Base-by-base conservation (phyloP, 2,888 invertebrate species). In the Caprella mutica region DNA sequence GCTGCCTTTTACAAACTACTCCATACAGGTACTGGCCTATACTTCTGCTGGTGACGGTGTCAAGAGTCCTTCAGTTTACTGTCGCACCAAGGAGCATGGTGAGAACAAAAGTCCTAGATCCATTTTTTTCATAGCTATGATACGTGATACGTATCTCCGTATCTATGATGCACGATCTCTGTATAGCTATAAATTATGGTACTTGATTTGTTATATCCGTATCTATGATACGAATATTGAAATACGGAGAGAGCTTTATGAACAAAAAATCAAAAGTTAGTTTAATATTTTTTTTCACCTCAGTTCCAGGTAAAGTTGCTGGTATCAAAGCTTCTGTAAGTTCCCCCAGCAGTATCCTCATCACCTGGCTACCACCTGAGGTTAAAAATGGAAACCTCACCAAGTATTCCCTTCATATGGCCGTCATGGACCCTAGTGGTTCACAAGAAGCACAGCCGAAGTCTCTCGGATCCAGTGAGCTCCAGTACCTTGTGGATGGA, bases 71-170 rank as follows among this genome's bases (percentile, higher is more conserved):
- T 85, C 89, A 0, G 81, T 90, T 50, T 88, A 82, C 72, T 89
- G 91, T 69, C 82, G 85, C 67, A 92, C 92, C 26, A 84, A 87
- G 69, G 89, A 91, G 77, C 92, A 92, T 73, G 85, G 88, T 88
- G 76, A 71, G n/a, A n/a, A n/a, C n/a, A n/a, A n/a, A n/a, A n/a
- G n/a, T n/a, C n/a, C n/a, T n/a, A n/a, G n/a, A n/a, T n/a, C n/a
- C n/a, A n/a, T n/a, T n/a, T n/a, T n/a, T n/a, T n/a, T n/a, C n/a
- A n/a, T n/a, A n/a, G n/a, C n/a, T n/a, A n/a, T n/a, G n/a, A n/a
- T n/a, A n/a, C n/a, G n/a, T n/a, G n/a, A n/a, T n/a, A n/a, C n/a
- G n/a, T n/a, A n/a, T n/a, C n/a, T n/a, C n/a, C n/a, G n/a, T n/a
- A n/a, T n/a, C n/a, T n/a, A n/a, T n/a, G n/a, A n/a, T n/a, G n/a